phyloP scores from a whole-genome alignment of 2,797 vertebrate genomes.

The Hippopotamyrus pictus region DNA sequence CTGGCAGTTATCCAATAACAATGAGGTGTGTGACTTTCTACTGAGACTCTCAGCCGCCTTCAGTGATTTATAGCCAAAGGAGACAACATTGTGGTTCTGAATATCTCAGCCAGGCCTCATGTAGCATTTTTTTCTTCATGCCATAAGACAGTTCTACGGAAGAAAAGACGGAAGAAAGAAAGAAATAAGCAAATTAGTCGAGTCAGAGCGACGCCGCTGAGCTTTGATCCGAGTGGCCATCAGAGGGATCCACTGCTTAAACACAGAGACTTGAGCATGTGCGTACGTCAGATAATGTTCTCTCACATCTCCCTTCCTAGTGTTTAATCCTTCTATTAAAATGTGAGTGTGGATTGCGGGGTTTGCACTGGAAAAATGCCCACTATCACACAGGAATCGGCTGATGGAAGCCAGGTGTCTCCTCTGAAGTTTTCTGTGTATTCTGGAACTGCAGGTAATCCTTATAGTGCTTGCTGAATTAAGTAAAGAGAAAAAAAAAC shows the following conservation, averaged over 20 bases:
- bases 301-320: constrained; percentile 1
- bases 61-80: background rate
- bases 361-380: background rate
- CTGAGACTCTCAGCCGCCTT: background rate
- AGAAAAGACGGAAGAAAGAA: background rate
- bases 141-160: constrained; percentile 33
- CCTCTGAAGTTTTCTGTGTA: background rate
- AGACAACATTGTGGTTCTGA: background rate
- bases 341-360: background rate
- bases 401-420: background rate
- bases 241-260: constrained; percentile 50
- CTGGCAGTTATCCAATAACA: background rate
- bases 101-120: background rate
- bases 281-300: background rate
- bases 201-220: constrained; percentile 51
- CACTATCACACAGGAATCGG: background rate
- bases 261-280: constrained; percentile 40
- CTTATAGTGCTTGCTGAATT: background rate
- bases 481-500: background rate
- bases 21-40: background rate
- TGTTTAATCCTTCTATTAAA: background rate
- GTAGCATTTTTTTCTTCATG: constrained; percentile 9
- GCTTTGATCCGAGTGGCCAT: constrained; percentile 62
- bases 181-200: constrained; percentile 41
- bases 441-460: background rate